Evolutionary conservation across 1,140 invertebrate genomes (phyloP).

Genomic region (Teleogryllus occipitalis): DNA sequence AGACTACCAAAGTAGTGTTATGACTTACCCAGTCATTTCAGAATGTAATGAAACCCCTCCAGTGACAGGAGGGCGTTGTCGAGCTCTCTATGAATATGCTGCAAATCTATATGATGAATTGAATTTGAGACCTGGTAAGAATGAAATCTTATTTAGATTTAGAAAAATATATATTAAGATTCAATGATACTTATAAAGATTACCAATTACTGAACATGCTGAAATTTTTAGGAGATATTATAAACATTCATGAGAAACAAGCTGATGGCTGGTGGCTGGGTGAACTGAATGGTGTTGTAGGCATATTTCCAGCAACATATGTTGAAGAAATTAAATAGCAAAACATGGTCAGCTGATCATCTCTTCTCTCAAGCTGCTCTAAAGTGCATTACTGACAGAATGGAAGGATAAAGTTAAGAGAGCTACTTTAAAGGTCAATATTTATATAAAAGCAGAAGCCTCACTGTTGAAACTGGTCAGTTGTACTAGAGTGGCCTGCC

Average conservation of each 20-base stretch:
- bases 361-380: background rate
- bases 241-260: slow-evolving; percentile 82
- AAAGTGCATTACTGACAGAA: too few relatives aligned
- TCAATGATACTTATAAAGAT: slow-evolving; percentile 1
- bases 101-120: slow-evolving; percentile 84
- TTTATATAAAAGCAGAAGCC: background rate
- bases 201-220: background rate
- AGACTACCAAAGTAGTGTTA: slow-evolving; percentile 29
- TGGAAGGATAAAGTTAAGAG: too few relatives aligned
- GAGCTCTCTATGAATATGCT: slow-evolving; percentile 78
- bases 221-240: slow-evolving; percentile 61
- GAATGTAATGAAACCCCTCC: slow-evolving; percentile 19
- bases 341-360: background rate
- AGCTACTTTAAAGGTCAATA: background rate
- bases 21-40: slow-evolving; percentile 26
- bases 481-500: background rate
- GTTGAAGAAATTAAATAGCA: slow-evolving; percentile 55
- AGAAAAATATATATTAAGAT: background rate
- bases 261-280: slow-evolving; percentile 94
- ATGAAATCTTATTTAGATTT: background rate
- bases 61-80: slow-evolving; percentile 48
- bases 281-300: slow-evolving; percentile 71
- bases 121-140: slow-evolving; percentile 61
- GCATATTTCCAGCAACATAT: slow-evolving; percentile 89
- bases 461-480: background rate